Percentiles rank a stretch among this genome's conserved stretches.
Conservation (phyloP, 2,888 invertebrate genomes). For the Cantharis rufa region DNA sequence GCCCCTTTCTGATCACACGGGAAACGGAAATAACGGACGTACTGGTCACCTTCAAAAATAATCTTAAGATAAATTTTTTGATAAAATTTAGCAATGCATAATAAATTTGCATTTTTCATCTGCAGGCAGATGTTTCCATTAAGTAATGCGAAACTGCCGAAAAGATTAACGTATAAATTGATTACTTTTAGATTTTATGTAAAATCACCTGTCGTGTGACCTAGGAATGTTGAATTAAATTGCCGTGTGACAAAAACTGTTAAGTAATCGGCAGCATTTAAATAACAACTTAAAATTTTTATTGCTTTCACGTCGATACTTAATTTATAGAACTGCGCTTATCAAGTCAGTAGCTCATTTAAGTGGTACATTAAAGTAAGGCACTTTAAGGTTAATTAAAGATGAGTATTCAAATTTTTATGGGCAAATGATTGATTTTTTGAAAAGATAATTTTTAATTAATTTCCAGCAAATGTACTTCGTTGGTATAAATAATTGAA, state of each 20-base stretch:
- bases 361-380: not conserved
- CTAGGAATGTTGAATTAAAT: not conserved
- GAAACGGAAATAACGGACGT: constrained; percentile 42
- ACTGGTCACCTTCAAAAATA: constrained; percentile 31
- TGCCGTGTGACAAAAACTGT: not conserved
- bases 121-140: not conserved
- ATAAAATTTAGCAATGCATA: not conserved
- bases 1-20: constrained; percentile 34
- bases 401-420: not conserved
- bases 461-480: not conserved
- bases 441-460: not conserved
- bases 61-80: not conserved
- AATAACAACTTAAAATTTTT: not conserved
- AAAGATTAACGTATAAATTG: not conserved
- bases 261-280: not conserved
- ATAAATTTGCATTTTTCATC: constrained; percentile 3
- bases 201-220: not conserved
- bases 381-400: not conserved
- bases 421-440: not conserved
- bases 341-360: not conserved
- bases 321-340: not conserved
- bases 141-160: not conserved
- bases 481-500: not conserved
- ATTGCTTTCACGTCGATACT: not conserved
- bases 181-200: not conserved